Conservation (phyloP, 2,888 invertebrate species). For the Strigamia crassipes region DNA sequence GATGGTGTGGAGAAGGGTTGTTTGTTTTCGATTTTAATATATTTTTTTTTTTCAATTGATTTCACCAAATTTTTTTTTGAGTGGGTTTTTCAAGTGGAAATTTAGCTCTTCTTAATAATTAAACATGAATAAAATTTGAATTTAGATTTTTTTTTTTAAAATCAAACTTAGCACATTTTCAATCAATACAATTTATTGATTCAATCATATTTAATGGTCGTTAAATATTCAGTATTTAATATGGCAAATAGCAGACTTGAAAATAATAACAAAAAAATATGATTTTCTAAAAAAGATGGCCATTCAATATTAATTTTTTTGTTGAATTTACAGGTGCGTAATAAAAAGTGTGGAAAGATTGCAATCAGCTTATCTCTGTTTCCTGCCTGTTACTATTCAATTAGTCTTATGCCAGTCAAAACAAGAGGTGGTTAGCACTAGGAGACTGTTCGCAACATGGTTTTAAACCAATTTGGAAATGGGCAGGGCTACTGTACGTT, state of each 20-base stretch:
- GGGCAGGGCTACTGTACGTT: conserved; percentile 20
- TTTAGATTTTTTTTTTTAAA: not conserved
- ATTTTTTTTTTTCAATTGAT: not conserved
- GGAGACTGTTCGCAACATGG: not conserved
- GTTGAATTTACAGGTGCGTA: no score
- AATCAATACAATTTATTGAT: conserved; percentile 13
- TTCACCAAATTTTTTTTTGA: not conserved
- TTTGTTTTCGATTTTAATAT: conserved; percentile 11
- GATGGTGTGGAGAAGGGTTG: not conserved
- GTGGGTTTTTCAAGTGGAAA: not conserved
- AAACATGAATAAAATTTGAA: not conserved
- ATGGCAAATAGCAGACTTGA: not conserved
- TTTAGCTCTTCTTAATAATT: not conserved
- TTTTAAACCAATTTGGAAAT: conserved; percentile 15
- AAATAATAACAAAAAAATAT: not conserved
- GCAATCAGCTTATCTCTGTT: not conserved
- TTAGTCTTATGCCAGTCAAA: conserved; percentile 17
- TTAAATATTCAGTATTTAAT: not conserved
- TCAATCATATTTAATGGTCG: conserved; percentile 1
- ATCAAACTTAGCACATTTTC: not conserved
- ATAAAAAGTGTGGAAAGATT: not conserved
- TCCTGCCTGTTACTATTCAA: conserved; percentile 23
- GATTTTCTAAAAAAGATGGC: no score
- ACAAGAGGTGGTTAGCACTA: conserved; percentile 22
- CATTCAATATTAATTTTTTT: no score